Evolutionary conservation across 2,888 invertebrate genomes (phyloP).

Genomic region (Criorhina ranunculi): DNA sequence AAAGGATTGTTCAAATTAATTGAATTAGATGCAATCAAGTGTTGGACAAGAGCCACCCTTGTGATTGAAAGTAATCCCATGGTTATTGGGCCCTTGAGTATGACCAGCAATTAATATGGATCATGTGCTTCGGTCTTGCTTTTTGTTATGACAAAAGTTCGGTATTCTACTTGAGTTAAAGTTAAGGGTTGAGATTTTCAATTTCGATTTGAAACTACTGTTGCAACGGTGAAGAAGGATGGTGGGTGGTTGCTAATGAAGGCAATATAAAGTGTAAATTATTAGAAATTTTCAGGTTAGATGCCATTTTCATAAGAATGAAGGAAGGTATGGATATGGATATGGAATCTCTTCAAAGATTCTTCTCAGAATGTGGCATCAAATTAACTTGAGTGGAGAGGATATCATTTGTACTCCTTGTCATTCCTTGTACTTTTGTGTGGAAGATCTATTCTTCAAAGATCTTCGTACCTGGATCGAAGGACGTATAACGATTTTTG

Average conservation of each 20-base stretch:
- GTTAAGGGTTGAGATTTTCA: conserved; percentile 33
- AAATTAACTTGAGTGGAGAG: no score
- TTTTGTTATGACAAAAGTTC: neutral
- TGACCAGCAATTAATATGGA: conserved; percentile 32
- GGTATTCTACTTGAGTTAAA: neutral
- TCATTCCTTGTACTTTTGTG: no score
- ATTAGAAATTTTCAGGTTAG: neutral
- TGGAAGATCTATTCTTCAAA: no score
- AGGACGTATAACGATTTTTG: no score
- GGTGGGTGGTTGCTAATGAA: neutral
- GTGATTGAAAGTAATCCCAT: neutral
- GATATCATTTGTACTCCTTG: no score
- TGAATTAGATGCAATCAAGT: conserved; percentile 68
- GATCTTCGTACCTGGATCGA: no score
- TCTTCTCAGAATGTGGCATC: no score
- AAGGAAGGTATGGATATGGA: no score
- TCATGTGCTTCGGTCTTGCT: conserved; percentile 5
- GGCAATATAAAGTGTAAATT: neutral
- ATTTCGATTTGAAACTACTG: conserved; percentile 12
- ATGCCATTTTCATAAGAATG: no score
- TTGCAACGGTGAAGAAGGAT: neutral
- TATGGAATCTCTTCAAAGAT: no score
- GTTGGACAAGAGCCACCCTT: conserved; percentile 28
- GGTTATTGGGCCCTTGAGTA: neutral
- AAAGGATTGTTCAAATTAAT: conserved; percentile 65